Percentiles rank a stretch among this genome's conserved stretches.
Conservation (phyloP, 2,113 vertebrate genomes). For the Alaudala cheleensis region DNA sequence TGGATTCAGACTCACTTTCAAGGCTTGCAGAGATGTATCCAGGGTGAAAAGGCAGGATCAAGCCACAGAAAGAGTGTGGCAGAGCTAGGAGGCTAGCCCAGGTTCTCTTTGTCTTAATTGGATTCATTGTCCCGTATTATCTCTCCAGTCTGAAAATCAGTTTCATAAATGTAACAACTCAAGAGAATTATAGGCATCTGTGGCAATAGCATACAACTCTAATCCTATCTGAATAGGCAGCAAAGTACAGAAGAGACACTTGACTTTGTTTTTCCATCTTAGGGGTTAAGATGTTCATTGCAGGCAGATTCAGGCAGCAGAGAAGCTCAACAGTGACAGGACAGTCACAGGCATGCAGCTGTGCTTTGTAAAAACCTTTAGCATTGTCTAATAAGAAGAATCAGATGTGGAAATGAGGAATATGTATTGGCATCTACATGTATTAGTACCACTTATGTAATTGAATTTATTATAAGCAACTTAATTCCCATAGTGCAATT, state of each 20-base stretch:
- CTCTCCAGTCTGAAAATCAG: neutral
- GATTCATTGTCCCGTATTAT: neutral
- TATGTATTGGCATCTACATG: neutral
- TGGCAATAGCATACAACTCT: neutral
- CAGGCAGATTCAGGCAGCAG: neutral
- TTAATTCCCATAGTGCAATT: conserved; percentile 37
- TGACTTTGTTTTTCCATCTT: neutral
- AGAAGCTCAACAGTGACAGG: neutral
- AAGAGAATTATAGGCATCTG: neutral
- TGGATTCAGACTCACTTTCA: neutral
- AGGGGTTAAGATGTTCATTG: neutral
- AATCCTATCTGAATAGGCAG: neutral
- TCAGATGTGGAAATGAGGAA: neutral
- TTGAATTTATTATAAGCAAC: conserved; percentile 41
- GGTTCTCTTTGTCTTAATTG: neutral
- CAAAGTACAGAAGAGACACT: neutral
- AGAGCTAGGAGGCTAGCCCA: neutral
- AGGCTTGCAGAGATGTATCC: neutral
- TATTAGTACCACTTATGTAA: conserved; percentile 18
- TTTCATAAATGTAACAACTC: neutral
- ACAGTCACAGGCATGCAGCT: neutral
- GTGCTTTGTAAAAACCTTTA: neutral
- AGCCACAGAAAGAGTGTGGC: neutral
- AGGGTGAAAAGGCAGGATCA: neutral
- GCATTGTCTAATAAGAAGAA: neutral